Base-by-base conservation (phyloP, 2,888 invertebrate species). In the Andrena bucephala region DNA sequence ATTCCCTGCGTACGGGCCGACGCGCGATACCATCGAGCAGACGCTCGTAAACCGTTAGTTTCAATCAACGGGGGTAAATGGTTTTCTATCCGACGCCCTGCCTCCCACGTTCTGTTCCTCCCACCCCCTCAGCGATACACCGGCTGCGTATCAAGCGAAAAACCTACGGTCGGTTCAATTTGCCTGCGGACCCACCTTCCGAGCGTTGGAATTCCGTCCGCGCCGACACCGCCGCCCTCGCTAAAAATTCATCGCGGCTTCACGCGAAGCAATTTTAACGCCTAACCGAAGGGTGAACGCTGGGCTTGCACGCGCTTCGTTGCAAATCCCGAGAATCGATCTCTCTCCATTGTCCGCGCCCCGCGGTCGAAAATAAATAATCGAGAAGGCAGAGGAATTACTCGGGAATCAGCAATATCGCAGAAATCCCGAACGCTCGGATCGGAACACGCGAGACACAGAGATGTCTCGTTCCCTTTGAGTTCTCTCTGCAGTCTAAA, bases 41-140 rank as follows among this genome's bases (percentile, higher is more conserved):
- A 83, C 83, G 83, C 83, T 83, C 87, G 81, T 87, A 85, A 86
- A 85, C 86, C 83, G 83, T 83, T 83, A 83, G 83, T 83, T 83
- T 83, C 83, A 77, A 83, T 83, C 83, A 83, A 73, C 77, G 83
- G 67, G 81, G 73, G 72, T 83, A 83, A 83, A 77, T 77, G 83
- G 83, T 83, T 83, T 83, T 77, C 82, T 76, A 83, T 72, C 83
- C 50, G 33, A 10, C 67, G 36, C 36, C 59, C 29, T 1, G 16
- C 27, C 16, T 16, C 16, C 42, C 42, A 27, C 20, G 52, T 67
- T 27, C 48, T 20, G 20, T 57, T 81, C 50, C 78, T 67, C 81
- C 48, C 42, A 54, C 29, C 57, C 10, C n/a, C 48, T 33, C 66
- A 62, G 16, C 80, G 81, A 67, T 67, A 67, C 77, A 36, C 65